Evolutionary conservation across 2,797 vertebrate species (phyloP).

Genomic region (Sandelia bainsii): DNA sequence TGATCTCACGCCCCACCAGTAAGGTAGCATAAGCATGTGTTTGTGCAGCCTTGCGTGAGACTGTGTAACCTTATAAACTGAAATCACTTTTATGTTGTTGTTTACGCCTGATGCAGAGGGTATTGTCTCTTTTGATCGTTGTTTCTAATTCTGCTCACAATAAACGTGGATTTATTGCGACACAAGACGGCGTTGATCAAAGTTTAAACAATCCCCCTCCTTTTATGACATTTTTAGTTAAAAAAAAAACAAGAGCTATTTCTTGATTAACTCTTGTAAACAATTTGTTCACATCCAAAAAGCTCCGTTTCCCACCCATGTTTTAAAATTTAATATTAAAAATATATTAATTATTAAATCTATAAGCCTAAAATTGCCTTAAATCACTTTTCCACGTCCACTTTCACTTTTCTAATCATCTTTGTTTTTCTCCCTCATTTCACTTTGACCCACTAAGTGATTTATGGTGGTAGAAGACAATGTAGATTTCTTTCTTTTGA

Average conservation of each 20-base stretch:
- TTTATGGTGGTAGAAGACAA: constrained; percentile 49
- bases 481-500: constrained; percentile 48
- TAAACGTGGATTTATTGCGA: constrained; percentile 15
- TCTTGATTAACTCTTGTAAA: constrained; percentile 15
- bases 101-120: constrained; percentile 23
- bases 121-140: constrained; percentile 22
- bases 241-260: constrained; percentile 14
- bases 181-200: constrained; percentile 7
- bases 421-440: constrained; percentile 56
- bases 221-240: constrained; percentile 14
- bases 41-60: constrained; percentile 10
- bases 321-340: constrained; percentile 27
- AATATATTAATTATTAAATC: constrained; percentile 12
- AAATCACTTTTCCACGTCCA: constrained; percentile 34
- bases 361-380: background rate
- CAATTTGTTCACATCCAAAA: background rate
- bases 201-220: constrained; percentile 8
- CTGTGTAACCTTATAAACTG: constrained; percentile 8
- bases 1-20: constrained; percentile 48
- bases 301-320: constrained; percentile 1
- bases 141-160: background rate
- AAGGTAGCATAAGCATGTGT: constrained; percentile 35
- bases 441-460: constrained; percentile 51
- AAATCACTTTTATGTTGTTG: constrained; percentile 39
- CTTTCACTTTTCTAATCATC: constrained; percentile 37